phyloP scores from a whole-genome alignment of 1,140 invertebrate genomes.

The Orius insidiosus region DNA sequence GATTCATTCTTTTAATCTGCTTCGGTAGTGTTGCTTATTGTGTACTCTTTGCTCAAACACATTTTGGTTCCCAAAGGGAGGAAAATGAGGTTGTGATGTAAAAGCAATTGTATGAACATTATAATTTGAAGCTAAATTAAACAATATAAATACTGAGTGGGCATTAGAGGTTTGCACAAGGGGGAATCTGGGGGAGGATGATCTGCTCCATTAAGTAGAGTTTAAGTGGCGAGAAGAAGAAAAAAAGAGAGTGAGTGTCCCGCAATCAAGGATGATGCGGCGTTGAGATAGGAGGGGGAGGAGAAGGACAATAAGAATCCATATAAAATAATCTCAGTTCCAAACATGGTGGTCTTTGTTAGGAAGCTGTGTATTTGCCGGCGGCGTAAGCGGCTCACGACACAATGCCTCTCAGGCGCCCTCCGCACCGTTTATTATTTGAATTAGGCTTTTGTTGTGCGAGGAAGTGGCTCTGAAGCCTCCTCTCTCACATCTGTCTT shows the following conservation, averaged over 20 bases:
- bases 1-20: too few species aligned
- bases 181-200: background rate
- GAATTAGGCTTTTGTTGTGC: constrained; percentile 6
- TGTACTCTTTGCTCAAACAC: too few species aligned
- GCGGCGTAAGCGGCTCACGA: constrained; percentile 4
- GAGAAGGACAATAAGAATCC: background rate
- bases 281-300: background rate
- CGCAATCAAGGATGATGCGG: background rate
- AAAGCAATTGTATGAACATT: too few species aligned
- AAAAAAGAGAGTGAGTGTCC: background rate
- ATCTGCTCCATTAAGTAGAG: constrained; percentile 3
- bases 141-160: constrained; percentile 2
- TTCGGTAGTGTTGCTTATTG: too few species aligned
- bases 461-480: constrained; percentile 4
- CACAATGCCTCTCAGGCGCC: constrained; percentile 1
- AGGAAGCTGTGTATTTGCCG: constrained; percentile 2
- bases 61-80: too few species aligned
- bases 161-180: background rate
- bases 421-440: constrained; percentile 7
- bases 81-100: too few species aligned
- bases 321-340: constrained; percentile 10
- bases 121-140: background rate
- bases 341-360: constrained; percentile 6
- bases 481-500: background rate
- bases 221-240: constrained; percentile 1